phyloP scores from a whole-genome alignment of 92 coral and sea anemone genomes.

The Desmophyllum pertusum region DNA sequence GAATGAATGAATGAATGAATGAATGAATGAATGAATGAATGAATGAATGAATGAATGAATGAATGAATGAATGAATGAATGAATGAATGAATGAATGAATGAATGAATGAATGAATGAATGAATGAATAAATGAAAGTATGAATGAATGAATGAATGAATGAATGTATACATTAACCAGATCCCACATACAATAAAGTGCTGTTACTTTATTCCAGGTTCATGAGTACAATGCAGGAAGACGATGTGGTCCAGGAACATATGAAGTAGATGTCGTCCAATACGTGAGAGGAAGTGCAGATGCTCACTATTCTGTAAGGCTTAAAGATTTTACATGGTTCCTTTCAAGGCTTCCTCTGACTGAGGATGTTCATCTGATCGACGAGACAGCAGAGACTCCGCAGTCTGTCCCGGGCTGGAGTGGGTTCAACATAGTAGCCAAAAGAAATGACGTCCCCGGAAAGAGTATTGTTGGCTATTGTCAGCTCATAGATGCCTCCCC shows the following conservation, averaged over 20 bases:
- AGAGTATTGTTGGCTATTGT: slow-evolving; percentile 63
- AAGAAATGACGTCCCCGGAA: slow-evolving; percentile 29
- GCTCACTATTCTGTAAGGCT: slow-evolving; percentile 20
- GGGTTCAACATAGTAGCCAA: slow-evolving; percentile 56
- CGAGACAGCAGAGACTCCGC: background rate
- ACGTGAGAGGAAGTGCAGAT: slow-evolving; percentile 21
- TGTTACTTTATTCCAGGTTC: slow-evolving; percentile 24
- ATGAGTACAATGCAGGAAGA: slow-evolving; percentile 55
- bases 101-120: too few species aligned
- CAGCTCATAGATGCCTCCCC: slow-evolving; percentile 65
- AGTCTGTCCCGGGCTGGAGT: slow-evolving; percentile 57
- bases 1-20: too few species aligned
- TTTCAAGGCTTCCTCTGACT: slow-evolving; percentile 43
- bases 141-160: too few species aligned
- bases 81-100: too few species aligned
- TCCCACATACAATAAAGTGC: background rate
- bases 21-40: too few species aligned
- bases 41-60: too few species aligned
- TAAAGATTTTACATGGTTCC: slow-evolving; percentile 68
- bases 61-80: too few species aligned
- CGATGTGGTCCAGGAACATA: slow-evolving; percentile 52
- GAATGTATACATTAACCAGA: background rate
- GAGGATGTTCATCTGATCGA: slow-evolving; percentile 26
- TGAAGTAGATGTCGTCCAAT: background rate
- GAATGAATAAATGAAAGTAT: too few species aligned